Conservation (phyloP, 2,113 vertebrate species). For the Lathamus discolor region DNA sequence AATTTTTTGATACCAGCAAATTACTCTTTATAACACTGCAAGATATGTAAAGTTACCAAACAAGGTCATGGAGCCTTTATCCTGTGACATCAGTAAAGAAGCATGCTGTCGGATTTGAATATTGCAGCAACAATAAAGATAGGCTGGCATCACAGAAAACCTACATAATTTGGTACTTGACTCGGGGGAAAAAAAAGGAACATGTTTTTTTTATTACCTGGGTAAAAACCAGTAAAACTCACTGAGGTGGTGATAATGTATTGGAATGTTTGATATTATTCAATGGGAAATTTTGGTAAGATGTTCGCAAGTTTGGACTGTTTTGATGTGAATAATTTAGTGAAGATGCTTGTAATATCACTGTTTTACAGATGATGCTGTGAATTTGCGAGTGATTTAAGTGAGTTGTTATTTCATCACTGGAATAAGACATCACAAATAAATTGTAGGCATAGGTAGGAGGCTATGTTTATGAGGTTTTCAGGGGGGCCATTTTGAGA, state of each 20-base stretch:
- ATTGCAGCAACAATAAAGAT: not conserved
- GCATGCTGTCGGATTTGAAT: not conserved
- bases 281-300: not conserved
- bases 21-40: not conserved
- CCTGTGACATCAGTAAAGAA: not conserved
- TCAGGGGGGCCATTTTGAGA: not conserved
- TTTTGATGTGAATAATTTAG: not conserved
- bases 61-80: not conserved
- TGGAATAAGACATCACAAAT: not conserved
- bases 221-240: not conserved
- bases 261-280: not conserved
- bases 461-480: not conserved
- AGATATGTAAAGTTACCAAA: not conserved
- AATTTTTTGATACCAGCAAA: not conserved
- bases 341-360: not conserved
- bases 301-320: not conserved
- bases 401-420: not conserved
- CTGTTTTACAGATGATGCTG: not conserved
- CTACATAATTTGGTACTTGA: not conserved
- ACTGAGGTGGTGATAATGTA: not conserved
- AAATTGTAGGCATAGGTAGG: not conserved
- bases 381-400: not conserved
- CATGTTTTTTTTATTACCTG: not conserved
- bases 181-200: not conserved
- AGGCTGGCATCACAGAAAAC: not conserved